A percentile compares a stretch with the other conserved stretches of the same genome.
Evolutionary conservation across 2,113 vertebrate species (phyloP).

Genomic region (Sterna hirundo): DNA sequence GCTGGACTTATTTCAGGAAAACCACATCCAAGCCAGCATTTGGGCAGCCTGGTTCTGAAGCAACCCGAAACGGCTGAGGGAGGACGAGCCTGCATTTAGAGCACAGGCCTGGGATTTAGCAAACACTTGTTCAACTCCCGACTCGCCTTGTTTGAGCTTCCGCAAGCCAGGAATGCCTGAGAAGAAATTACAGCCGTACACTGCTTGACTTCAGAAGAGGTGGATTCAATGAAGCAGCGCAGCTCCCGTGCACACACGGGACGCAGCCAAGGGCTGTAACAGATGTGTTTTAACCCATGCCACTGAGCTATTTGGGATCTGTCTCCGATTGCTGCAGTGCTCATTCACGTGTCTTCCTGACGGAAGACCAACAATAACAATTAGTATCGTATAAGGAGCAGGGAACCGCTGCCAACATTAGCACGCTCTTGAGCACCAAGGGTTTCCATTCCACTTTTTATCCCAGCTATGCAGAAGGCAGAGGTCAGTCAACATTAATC

Average conservation of each 20-base stretch:
- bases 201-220: background rate
- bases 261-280: constrained; percentile 27
- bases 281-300: constrained; percentile 57
- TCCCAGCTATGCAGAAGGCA: constrained; percentile 29
- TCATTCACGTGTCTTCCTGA: constrained; percentile 39
- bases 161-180: constrained; percentile 15
- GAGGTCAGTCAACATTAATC: constrained; percentile 52
- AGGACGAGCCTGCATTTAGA: background rate
- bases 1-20: background rate
- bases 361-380: constrained; percentile 33
- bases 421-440: constrained; percentile 18
- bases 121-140: background rate
- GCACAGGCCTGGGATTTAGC: background rate
- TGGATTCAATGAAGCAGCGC: constrained; percentile 17
- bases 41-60: background rate
- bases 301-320: constrained; percentile 17
- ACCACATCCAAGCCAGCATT: background rate
- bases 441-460: constrained; percentile 40
- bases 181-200: background rate
- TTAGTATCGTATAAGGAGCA: constrained; percentile 33
- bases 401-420: constrained; percentile 9
- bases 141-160: constrained; percentile 2
- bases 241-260: constrained; percentile 44
- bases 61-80: background rate
- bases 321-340: background rate